Percentiles rank a stretch among this genome's conserved stretches.
Evolutionary conservation across 2,113 vertebrate species (phyloP).

Genomic region (Fregata magnificens): DNA sequence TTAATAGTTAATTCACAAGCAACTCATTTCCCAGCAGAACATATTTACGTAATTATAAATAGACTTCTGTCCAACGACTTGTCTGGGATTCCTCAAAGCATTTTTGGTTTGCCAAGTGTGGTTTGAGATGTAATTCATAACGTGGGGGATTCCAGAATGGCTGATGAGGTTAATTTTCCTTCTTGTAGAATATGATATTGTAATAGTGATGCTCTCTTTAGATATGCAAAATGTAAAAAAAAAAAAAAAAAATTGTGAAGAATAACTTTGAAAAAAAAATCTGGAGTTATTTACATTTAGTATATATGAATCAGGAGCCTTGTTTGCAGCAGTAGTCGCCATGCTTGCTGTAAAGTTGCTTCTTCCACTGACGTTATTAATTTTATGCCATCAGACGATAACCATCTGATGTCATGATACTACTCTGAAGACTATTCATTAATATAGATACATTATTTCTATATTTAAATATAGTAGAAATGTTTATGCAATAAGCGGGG

Average conservation of each 20-base stretch:
- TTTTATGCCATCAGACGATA: background rate
- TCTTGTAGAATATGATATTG: background rate
- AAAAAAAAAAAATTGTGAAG: background rate
- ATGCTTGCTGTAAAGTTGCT: background rate
- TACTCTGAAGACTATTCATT: background rate
- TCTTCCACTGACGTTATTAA: background rate
- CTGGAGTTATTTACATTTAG: background rate
- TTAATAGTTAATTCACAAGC: slow-evolving; percentile 1
- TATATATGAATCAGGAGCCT: background rate
- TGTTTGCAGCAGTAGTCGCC: background rate
- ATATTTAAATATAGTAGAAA: background rate
- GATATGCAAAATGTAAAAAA: background rate
- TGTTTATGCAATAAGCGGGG: background rate
- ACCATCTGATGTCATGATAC: background rate
- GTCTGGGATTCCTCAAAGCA: background rate
- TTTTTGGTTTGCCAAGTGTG: slow-evolving; percentile 4
- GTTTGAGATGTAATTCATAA: slow-evolving; percentile 27
- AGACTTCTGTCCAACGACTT: background rate
- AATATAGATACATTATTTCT: background rate
- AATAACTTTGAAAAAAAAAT: background rate
- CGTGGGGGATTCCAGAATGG: background rate
- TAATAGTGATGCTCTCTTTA: background rate
- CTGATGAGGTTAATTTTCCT: slow-evolving; percentile 1
- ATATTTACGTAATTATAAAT: slow-evolving; percentile 22
- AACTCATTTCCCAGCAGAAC: background rate